Conservation (phyloP, 2,797 vertebrate species). For the Erpetoichthys calabaricus region DNA sequence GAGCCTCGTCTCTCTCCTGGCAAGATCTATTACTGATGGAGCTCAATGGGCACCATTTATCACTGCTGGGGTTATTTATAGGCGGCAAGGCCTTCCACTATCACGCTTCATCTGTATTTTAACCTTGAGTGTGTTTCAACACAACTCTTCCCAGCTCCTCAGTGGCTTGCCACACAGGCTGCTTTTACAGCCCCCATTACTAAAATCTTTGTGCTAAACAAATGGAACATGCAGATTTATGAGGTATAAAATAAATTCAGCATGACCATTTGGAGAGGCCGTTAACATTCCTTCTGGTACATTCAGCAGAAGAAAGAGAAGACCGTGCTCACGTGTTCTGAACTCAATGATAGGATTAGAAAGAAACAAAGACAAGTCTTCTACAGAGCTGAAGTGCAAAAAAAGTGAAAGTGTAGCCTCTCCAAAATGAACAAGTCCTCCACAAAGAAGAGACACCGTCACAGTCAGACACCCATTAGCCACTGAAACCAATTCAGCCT, state of each 20-base stretch:
- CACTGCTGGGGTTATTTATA: slow-evolving; percentile 2
- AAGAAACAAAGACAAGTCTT: too few relatives aligned
- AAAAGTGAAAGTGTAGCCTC: too few relatives aligned
- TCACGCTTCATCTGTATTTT: slow-evolving; percentile 4
- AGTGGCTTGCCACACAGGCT: background rate
- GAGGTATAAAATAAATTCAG: background rate
- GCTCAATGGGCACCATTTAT: slow-evolving; percentile 2
- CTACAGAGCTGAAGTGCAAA: too few relatives aligned
- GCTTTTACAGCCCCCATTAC: too few relatives aligned
- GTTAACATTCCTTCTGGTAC: background rate
- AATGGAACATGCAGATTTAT: background rate
- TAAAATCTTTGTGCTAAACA: background rate
- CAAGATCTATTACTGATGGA: slow-evolving; percentile 4
- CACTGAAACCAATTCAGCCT: too few relatives aligned
- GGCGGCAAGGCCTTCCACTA: slow-evolving; percentile 1
- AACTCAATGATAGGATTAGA: too few relatives aligned
- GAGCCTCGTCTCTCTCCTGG: background rate
- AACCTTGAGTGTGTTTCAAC: background rate
- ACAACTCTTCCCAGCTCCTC: background rate
- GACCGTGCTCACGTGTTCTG: too few relatives aligned
- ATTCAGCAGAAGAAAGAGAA: too few relatives aligned
- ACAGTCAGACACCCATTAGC: too few relatives aligned
- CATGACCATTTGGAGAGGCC: background rate
- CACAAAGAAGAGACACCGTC: too few relatives aligned
- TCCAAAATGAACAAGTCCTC: too few relatives aligned